These are phyloP conservation scores for Nestor notabilis DNA, from an alignment of 2,113 vertebrate genomes.

Conservation along the genomic window DNA sequence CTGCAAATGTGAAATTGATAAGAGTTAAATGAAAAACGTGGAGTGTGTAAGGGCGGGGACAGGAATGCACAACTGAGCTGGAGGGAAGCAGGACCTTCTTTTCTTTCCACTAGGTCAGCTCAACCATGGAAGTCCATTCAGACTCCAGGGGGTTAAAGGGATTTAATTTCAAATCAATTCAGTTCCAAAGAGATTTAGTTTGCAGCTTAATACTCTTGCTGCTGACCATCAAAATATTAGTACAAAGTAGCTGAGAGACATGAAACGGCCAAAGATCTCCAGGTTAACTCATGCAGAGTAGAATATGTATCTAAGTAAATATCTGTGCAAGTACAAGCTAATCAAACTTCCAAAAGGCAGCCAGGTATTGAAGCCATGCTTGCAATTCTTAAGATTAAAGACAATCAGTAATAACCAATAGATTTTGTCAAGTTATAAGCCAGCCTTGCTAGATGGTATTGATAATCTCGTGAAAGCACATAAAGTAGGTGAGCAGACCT, in stretches of 20 bases:
- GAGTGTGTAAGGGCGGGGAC: not conserved
- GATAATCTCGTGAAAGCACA: not conserved
- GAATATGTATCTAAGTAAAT: not conserved
- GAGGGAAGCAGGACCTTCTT: not conserved
- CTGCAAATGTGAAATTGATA: not conserved
- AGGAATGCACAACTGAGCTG: not conserved
- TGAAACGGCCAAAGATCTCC: not conserved
- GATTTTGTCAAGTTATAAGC: not conserved
- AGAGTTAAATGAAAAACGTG: not conserved
- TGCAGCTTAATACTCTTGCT: not conserved
- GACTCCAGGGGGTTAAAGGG: not conserved
- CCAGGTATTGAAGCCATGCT: not conserved
- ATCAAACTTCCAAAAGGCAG: not conserved
- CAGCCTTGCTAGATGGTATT: not conserved
- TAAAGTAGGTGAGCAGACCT: not conserved
- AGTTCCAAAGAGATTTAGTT: not conserved
- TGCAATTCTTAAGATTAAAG: slow-evolving; percentile 16
- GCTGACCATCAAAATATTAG: not conserved
- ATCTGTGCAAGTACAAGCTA: not conserved
- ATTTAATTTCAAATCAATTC: slow-evolving; percentile 6
- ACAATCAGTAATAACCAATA: not conserved
- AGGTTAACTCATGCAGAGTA: not conserved
- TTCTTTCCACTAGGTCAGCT: not conserved
- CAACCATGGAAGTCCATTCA: not conserved
- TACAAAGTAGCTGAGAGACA: not conserved